Evolutionary conservation across 2,888 invertebrate genomes (phyloP).

Genomic region (Lottia gigantea): DNA sequence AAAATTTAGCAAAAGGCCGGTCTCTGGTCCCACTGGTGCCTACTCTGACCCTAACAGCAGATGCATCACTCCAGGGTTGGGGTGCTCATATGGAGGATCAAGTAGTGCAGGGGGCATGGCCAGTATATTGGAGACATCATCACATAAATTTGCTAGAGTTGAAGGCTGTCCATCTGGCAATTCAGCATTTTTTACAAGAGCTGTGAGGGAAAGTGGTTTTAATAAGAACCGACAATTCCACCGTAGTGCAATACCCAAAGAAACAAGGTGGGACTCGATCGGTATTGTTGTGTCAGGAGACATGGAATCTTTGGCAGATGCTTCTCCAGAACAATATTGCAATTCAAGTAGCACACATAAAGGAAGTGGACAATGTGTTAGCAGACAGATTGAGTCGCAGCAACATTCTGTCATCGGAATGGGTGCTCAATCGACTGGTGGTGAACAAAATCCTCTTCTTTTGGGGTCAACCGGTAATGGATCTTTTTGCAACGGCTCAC

Average conservation of each 20-base stretch:
- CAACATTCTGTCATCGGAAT: conserved; percentile 26
- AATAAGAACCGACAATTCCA: conserved; percentile 9
- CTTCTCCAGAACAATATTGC: background rate
- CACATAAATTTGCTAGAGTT: conserved; percentile 6
- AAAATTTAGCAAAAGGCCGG: background rate
- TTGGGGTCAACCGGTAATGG: conserved; percentile 18
- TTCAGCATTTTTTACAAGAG: conserved; percentile 8
- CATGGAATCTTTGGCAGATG: background rate
- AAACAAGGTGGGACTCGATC: background rate
- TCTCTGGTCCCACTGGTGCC: background rate
- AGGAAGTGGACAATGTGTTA: too few relatives aligned
- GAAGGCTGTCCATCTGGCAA: background rate
- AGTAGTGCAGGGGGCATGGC: conserved; percentile 3
- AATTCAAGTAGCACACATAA: background rate
- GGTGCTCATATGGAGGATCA: background rate
- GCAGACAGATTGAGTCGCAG: conserved; percentile 23
- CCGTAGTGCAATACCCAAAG: conserved; percentile 5
- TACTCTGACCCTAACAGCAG: background rate
- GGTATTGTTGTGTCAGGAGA: background rate
- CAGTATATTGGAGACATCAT: background rate
- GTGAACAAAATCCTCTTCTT: conserved; percentile 12
- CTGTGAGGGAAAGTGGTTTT: background rate
- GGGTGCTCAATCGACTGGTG: conserved; percentile 26
- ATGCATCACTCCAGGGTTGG: conserved; percentile 1
- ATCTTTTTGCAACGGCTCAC: conserved; percentile 21